These are phyloP conservation scores for Nasonovia ribisnigri DNA, from an alignment of 2,888 invertebrate species.

Conservation along the genomic window DNA sequence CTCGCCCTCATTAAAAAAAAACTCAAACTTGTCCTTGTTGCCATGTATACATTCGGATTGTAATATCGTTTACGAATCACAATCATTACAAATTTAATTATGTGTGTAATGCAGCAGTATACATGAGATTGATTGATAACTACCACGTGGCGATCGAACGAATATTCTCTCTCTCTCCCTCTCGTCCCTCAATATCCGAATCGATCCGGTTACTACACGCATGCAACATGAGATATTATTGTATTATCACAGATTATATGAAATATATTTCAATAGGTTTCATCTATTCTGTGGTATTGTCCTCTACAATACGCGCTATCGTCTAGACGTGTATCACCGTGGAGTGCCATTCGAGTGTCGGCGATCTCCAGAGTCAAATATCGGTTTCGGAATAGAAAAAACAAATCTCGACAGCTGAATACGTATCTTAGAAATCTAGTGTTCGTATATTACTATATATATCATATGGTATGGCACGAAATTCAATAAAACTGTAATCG, in stretches of 20 bases:
- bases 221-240: neutral
- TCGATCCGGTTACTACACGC: neutral
- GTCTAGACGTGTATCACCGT: neutral
- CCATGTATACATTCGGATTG: too few relatives aligned
- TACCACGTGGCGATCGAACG: neutral
- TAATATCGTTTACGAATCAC: neutral
- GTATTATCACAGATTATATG: too few relatives aligned
- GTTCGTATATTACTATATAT: too few relatives aligned
- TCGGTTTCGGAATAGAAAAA: neutral
- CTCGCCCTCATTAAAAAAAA: too few relatives aligned
- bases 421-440: neutral
- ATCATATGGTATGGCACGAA: too few relatives aligned
- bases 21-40: too few relatives aligned
- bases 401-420: neutral
- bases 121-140: slow-evolving; percentile 1
- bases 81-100: neutral
- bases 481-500: too few relatives aligned
- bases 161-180: neutral
- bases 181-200: neutral
- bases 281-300: neutral
- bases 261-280: too few relatives aligned
- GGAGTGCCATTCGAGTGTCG: neutral
- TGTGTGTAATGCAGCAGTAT: neutral
- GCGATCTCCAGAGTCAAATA: neutral
- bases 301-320: neutral